These are phyloP conservation scores for Cantharis rufa DNA, from an alignment of 2,888 invertebrate genomes.

Conservation along the genomic window DNA sequence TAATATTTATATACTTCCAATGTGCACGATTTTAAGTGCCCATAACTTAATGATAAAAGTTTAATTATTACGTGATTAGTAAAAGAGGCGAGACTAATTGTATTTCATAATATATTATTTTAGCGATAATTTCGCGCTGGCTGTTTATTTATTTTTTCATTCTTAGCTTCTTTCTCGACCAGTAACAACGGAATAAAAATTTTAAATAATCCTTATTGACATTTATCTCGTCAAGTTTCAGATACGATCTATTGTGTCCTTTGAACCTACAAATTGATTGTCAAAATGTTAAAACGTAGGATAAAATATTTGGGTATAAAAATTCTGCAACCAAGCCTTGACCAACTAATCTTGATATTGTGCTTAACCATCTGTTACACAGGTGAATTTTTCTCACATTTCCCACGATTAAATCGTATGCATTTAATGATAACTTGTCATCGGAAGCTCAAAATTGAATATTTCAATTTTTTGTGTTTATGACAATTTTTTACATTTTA, in stretches of 20 bases:
- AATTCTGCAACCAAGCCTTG: neutral
- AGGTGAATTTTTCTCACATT: slow-evolving; percentile 1
- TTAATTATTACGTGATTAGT: neutral
- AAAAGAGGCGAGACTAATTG: neutral
- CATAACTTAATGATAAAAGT: neutral
- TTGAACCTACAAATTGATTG: neutral
- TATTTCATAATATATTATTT: neutral
- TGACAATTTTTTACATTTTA: neutral
- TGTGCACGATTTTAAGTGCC: neutral
- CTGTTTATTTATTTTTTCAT: neutral
- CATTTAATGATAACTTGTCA: neutral
- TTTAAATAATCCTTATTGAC: too few relatives aligned
- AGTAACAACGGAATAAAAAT: too few relatives aligned
- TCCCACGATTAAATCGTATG: neutral
- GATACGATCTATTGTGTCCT: neutral
- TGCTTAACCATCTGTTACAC: neutral
- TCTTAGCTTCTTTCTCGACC: neutral
- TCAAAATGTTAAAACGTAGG: neutral
- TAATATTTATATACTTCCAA: neutral
- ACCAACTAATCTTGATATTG: slow-evolving; percentile 1
- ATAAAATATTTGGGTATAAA: neutral
- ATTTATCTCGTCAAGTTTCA: too few relatives aligned
- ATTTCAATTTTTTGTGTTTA: neutral
- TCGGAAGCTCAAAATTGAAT: neutral
- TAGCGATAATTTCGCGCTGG: neutral